Base-by-base conservation (phyloP, 2,888 invertebrate genomes). In the Ormyrus thymus region DNA sequence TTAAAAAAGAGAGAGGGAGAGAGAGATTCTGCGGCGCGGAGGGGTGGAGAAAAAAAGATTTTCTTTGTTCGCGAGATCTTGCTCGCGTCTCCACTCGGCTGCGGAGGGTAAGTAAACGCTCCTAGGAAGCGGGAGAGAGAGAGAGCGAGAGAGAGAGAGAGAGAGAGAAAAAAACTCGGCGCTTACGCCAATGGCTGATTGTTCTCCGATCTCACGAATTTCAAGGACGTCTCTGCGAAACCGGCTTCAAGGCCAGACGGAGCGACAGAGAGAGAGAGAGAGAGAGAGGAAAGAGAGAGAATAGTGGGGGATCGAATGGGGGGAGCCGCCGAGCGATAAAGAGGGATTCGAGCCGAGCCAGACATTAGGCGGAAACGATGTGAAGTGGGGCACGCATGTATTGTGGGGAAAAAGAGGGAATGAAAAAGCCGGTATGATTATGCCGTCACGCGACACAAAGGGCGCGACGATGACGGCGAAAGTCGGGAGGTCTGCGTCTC, bases 201-300 rank as follows among this genome's bases (percentile, higher is more conserved):
- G 81, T 81, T 81, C 81, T 74, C 70, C 76, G 79, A 76, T 76
- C 79, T 76, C 81, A 81, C 79, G 88, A 89, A 89, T 88, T 88
- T 89, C 89, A 89, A 89, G 89, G 89, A 89, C 89, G 87, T 87
- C 88, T 85, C 84, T 83, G 85, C 78, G 76, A 81, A 89, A 87
- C 88, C 87, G 87, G 86, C 85, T 87, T 82, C 83, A 82, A 84
- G 84, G 84, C 82, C 83, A 81, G 79, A 77, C 80, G 59, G 58
- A 65, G 72, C 56, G 68, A 56, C 11, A 59, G 53, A 45, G 64
- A 51, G 51, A 76, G 55, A 69, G 81, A 15, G 61, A 48, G 51
- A 46, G 46, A 64, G 64, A 13, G 29, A 59, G 59, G 48, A 50
- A 46, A 51, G 75, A 65, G 53, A 51, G 46, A 64, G 64, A 13